Evolutionary conservation across 2,797 vertebrate species (phyloP).

Genomic region (Lacerta agilis): DNA sequence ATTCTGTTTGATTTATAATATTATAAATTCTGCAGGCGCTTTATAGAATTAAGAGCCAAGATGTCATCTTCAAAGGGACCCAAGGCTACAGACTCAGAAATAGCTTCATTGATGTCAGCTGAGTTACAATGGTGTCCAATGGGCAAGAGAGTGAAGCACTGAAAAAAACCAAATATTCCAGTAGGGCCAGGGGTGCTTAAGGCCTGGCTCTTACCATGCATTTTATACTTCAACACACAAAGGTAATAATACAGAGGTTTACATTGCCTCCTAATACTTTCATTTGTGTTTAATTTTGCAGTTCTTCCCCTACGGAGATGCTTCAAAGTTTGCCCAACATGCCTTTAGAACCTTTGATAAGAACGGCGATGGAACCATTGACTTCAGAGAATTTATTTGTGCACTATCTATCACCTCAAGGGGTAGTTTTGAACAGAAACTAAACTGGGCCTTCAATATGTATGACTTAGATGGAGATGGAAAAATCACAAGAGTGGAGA

Average conservation of each 20-base stretch:
- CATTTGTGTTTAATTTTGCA: slow-evolving; percentile 69
- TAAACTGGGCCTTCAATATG: slow-evolving; percentile 99
- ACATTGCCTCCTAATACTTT: not conserved
- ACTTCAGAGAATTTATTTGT: slow-evolving; percentile 99
- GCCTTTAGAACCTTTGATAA: slow-evolving; percentile 99
- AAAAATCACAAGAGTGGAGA: slow-evolving; percentile 99
- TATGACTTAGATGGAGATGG: slow-evolving; percentile 98
- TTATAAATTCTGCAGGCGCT: slow-evolving; percentile 20
- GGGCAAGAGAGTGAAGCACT: not conserved
- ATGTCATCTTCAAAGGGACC: slow-evolving; percentile 20
- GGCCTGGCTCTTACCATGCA: not conserved
- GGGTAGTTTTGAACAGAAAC: slow-evolving; percentile 98
- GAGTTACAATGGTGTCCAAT: not conserved
- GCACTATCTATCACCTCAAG: slow-evolving; percentile 98
- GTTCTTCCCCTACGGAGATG: slow-evolving; percentile 98
- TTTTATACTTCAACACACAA: not conserved
- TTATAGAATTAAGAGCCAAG: not conserved
- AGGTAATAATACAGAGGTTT: not conserved
- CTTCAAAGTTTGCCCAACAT: slow-evolving; percentile 97
- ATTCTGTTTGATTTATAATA: slow-evolving; percentile 32
- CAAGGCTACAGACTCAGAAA: slow-evolving; percentile 12
- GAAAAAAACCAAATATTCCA: not conserved
- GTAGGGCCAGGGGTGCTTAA: not conserved
- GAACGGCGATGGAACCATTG: slow-evolving; percentile 96
- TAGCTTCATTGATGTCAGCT: not conserved